Evolutionary conservation across 2,797 vertebrate genomes (phyloP), one percentile per base, ranked within the genome.

Genomic region (Merluccius polli): DNA sequence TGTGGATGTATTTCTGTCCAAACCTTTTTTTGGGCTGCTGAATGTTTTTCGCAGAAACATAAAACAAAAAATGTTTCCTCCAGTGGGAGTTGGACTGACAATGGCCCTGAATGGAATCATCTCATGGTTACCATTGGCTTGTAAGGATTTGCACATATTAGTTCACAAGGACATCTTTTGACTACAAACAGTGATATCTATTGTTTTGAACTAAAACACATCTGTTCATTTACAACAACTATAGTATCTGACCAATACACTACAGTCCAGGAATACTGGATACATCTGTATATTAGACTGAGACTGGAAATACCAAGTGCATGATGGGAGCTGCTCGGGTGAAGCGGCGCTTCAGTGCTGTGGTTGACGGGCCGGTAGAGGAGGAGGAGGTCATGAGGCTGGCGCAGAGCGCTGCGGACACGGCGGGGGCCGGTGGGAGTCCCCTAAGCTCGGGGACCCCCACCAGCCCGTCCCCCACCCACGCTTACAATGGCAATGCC

Each of bases 321-420:
- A 81, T 48, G 30, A 95, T 95, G 94, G 94, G 93, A 77, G 93
- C 94, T 0, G 94, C 93, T 48, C 93, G 93, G 67, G 92, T 95
- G n/a, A 95, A 95, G 87, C 90, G 92, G 1, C 93, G 94, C 78
- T 95, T 95, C 86, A 95, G 94, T 82, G 92, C 92, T 52, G 94
- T 93, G 89, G 92, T 94, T 70, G 94, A 94, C 85, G 91, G 89
- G 80, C 92, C 92, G 78, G 84, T 94, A 72, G 93, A 95, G 44
- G 93, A 94, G 80, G 94, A 95, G 86, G 93, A 94, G 84, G 91
- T 95, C 84, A 94, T 94, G 93, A 93, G 88, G 84, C 88, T 94
- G 86, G 93, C 94, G 71, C 93, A 93, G 80, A 93, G 91, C 79
- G 91, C 86, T 35, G 91, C 85, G 33, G 91, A 94, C 68, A 91